These are phyloP conservation scores for Enteromius viviparus DNA, from an alignment of 2,797 vertebrate species.

Conservation along the genomic window DNA sequence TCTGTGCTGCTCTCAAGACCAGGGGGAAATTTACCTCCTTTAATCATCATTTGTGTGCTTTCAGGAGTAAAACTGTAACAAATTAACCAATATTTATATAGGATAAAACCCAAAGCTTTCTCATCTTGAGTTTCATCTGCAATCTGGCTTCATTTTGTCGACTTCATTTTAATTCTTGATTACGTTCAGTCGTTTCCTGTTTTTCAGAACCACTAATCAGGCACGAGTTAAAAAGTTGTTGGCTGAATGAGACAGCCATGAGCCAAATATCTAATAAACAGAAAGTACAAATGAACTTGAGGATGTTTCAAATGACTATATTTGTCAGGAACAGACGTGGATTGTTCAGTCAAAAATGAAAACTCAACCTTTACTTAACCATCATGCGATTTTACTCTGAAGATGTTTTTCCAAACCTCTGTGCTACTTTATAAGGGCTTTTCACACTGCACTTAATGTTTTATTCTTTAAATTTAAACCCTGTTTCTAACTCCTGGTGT, in stretches of 20 bases:
- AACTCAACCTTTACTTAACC: too few relatives aligned
- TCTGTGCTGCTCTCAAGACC: slow-evolving; percentile 47
- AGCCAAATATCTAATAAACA: slow-evolving; percentile 28
- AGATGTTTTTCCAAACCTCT: not conserved
- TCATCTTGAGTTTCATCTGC: slow-evolving; percentile 38
- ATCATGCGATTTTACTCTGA: too few relatives aligned
- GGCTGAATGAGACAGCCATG: not conserved
- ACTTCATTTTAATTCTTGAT: slow-evolving; percentile 31
- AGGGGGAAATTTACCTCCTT: slow-evolving; percentile 34
- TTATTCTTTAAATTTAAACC: not conserved
- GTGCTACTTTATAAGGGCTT: not conserved
- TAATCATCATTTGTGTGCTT: slow-evolving; percentile 38
- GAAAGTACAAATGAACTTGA: not conserved
- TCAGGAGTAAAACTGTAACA: slow-evolving; percentile 40
- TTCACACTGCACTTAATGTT: not conserved
- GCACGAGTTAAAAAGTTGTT: slow-evolving; percentile 14
- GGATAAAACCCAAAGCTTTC: slow-evolving; percentile 2
- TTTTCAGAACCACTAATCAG: slow-evolving; percentile 20
- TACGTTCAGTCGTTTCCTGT: slow-evolving; percentile 19
- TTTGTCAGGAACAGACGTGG: not conserved
- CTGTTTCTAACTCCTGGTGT: too few relatives aligned
- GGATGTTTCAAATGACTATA: not conserved
- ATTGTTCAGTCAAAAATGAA: not conserved
- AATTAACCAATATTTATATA: slow-evolving; percentile 50
- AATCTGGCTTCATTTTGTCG: slow-evolving; percentile 16